Conservation (phyloP, 2,888 invertebrate species). For the Tetramorium bicarinatum region DNA sequence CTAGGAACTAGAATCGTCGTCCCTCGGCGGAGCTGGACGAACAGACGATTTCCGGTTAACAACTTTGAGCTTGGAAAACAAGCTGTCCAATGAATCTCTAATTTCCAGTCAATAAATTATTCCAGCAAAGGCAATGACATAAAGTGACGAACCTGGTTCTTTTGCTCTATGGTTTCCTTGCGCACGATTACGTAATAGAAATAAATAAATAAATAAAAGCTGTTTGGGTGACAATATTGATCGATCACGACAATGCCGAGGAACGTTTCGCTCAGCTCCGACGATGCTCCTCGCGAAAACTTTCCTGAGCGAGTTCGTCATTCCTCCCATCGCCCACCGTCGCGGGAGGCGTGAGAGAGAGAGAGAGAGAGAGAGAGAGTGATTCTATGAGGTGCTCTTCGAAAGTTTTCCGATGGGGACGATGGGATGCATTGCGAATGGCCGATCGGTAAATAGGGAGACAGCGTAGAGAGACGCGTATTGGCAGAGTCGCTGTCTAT, state of each 20-base stretch:
- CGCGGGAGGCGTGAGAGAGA: constrained; percentile 14
- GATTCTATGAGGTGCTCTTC: constrained; percentile 19
- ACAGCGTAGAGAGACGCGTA: constrained; percentile 61
- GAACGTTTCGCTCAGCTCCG: constrained; percentile 55
- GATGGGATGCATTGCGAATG: constrained; percentile 38
- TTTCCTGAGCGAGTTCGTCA: constrained; percentile 35
- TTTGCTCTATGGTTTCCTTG: neutral
- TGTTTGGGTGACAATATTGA: constrained; percentile 11
- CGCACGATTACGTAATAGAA: neutral
- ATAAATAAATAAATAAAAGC: constrained; percentile 18
- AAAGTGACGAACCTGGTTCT: neutral
- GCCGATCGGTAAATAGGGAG: constrained; percentile 41
- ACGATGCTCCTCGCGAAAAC: constrained; percentile 32
- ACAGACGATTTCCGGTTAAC: constrained; percentile 17
- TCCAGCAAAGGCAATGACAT: neutral
- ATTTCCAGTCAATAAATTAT: constrained; percentile 21
- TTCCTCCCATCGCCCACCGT: constrained; percentile 5
- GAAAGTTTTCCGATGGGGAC: constrained; percentile 41
- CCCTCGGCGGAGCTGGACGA: constrained; percentile 56
- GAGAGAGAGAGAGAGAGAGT: constrained; percentile 18
- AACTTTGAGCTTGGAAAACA: constrained; percentile 4
- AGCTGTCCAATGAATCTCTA: neutral
- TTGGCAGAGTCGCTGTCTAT: constrained; percentile 69
- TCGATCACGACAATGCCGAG: constrained; percentile 42
- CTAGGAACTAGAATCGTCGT: constrained; percentile 53